Percentiles rank a stretch among this genome's conserved stretches.
Evolutionary conservation across 2,797 vertebrate species (phyloP).

Genomic region (Rhynchotus rufescens): DNA sequence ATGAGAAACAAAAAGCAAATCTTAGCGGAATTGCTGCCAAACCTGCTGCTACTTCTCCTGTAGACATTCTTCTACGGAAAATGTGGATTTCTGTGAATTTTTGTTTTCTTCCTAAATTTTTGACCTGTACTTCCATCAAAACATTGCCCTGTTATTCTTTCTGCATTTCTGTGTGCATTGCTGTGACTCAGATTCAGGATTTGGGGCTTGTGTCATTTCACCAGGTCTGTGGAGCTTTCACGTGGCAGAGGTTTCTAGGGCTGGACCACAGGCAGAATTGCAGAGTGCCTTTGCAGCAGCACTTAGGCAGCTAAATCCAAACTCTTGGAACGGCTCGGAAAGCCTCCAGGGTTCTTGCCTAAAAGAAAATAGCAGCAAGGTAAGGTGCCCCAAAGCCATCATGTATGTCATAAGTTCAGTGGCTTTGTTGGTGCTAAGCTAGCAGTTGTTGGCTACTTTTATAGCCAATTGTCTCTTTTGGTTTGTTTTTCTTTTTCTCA

Average conservation of each 20-base stretch:
- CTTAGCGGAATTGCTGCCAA: not conserved
- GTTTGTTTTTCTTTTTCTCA: not conserved
- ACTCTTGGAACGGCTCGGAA: too few species aligned
- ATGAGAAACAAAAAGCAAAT: not conserved
- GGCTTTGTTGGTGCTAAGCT: not conserved
- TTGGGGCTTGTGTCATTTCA: too few species aligned
- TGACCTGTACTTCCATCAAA: not conserved
- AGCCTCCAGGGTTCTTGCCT: too few species aligned
- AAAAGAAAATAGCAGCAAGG: not conserved
- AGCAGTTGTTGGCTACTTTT: not conserved
- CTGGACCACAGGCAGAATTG: too few species aligned
- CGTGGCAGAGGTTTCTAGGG: too few species aligned
- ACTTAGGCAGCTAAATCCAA: too few species aligned
- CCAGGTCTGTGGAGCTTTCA: too few species aligned
- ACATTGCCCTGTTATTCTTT: not conserved
- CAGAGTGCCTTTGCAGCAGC: too few species aligned
- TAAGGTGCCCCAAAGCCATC: not conserved
- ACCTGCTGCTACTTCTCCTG: not conserved
- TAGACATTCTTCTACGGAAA: not conserved
- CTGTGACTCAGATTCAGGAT: too few species aligned
- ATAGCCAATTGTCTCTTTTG: not conserved
- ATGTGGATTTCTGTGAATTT: not conserved
- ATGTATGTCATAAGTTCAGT: not conserved
- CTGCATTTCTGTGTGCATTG: too few species aligned
- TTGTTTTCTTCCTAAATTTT: not conserved